Base-by-base conservation (phyloP, 2,113 vertebrate species). In the Rhinolophus ferrumequinum region DNA sequence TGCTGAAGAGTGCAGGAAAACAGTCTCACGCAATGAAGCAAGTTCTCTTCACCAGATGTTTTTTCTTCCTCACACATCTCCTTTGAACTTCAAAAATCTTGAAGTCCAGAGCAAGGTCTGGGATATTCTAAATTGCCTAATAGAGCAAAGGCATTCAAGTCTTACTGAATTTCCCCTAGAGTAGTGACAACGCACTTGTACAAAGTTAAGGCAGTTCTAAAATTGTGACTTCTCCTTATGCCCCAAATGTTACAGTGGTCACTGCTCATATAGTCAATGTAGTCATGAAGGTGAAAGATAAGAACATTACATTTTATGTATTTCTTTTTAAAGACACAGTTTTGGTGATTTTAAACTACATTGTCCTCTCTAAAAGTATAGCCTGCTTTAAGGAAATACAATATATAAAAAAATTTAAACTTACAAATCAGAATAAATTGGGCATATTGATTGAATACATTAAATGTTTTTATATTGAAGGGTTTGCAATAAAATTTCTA, bases 11-110 rank as follows among this genome's bases (percentile, higher is more conserved):
- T 60, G 54, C 30, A 94, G 77, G 94, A 91, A 97, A 92, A 92
- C 58, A 82, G 80, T 5, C 11, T 86, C 90, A 97, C 0, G n/a
- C 95, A 73, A 93, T 41, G 86, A 96, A 92, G 44, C 54, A 89
- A 94, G 70, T 80, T 87, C 80, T 82, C 83, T 77, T 81, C 28
- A 38, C 92, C 97, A 97, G 97, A 98, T 97, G 94, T 94, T 95
- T 97, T 92, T 96, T 81, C 92, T 96, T 97, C 72, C 84, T 96
- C 77, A 97, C 83, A 97, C 97, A 97, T 96, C 79, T 91, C 90
- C 90, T 97, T 94, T 96, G 87, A 96, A 96, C 96, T 97, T 96
- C 52, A 95, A 97, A 95, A 95, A 76, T 75, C 62, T 44, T 94
- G 14, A 92, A 47, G n/a, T 83, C 94, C 70, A 95, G 81, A 95